Base-by-base conservation (phyloP, 2,888 invertebrate genomes). In the Pristionchus fissidentatus region DNA sequence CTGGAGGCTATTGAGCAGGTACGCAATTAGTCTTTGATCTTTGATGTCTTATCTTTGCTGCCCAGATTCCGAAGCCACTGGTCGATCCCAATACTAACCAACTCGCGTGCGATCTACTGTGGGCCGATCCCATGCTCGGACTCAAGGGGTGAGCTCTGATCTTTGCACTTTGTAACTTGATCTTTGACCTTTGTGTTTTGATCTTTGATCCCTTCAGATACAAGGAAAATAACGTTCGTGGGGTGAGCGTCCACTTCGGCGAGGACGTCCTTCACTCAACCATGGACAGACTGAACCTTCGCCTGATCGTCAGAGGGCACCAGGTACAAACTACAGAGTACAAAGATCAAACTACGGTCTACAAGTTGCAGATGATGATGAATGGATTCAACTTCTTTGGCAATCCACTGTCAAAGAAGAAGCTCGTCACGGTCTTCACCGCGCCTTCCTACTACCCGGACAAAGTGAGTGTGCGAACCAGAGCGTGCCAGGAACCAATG, bases 61-160 rank as follows among this genome's bases (percentile, higher is more conserved):
- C 29, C 80, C 73, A 86, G 86, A 85, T 87, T 57, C 81, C 85
- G 35, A 82, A 87, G n/a, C 87, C 87, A 10, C 49, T 87, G 13
- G 66, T 66, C 15, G 84, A 84, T n/a, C 83, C 84, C n/a, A 85
- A 73, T 46, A 19, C 73, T 29, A 81, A 57, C 55, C 52, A 78
- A 41, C 77, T 87, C 46, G 85, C 86, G 15, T 84, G 84, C 75
- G 88, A 88, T 70, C 81, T 88, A 19, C 83, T 88, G 10, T 88
- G 88, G 88, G 80, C 88, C 26, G 88, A 88, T 60, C 88, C 88
- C 49, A 85, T 86, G 84, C 84, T 85, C 66, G 85, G 26, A 3
- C 57, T 79, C 10, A 55, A 79, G 26, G 79, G 79, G 79, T 79
- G 46, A 49, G 2, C 41, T 38, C 3, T 70, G 38, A 70, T 70